Conservation (phyloP, 2,113 vertebrate species). For the Chaetodon trifascialis region DNA sequence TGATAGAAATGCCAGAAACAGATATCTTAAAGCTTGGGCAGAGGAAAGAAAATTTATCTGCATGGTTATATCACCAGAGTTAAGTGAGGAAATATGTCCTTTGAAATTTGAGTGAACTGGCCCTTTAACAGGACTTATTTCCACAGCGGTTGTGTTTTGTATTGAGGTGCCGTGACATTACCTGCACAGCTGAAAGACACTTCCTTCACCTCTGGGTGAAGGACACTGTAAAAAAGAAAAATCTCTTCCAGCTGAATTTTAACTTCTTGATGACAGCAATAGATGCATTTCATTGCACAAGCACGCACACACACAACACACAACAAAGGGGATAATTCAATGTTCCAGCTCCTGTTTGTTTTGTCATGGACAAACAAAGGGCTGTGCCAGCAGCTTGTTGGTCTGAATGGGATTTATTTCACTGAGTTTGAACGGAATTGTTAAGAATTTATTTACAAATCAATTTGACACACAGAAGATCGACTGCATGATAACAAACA, state of each 20-base stretch:
- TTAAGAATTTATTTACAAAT: conserved; percentile 59
- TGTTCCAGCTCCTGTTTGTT: conserved; percentile 53
- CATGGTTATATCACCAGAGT: too few relatives aligned
- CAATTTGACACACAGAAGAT: conserved; percentile 52
- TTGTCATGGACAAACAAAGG: conserved; percentile 50
- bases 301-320: conserved; percentile 15
- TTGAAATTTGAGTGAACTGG: background rate
- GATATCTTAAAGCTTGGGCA: background rate
- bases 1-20: too few relatives aligned
- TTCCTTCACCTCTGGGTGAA: background rate
- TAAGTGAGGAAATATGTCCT: too few relatives aligned
- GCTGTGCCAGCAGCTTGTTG: conserved; percentile 37
- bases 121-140: background rate
- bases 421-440: conserved; percentile 49
- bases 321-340: conserved; percentile 38
- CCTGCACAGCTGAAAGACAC: background rate
- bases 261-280: conserved; percentile 8
- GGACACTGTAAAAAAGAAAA: background rate
- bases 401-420: conserved; percentile 54
- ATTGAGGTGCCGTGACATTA: background rate
- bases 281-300: conserved; percentile 5
- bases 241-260: background rate
- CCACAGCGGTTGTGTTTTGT: background rate
- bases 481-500: conserved; percentile 29
- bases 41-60: background rate